Percentiles rank a stretch among this genome's conserved stretches.
Evolutionary conservation across 37 sponge, comb jelly and placozoan species (phyloP).

Genomic region (Theonella swinhoei): DNA sequence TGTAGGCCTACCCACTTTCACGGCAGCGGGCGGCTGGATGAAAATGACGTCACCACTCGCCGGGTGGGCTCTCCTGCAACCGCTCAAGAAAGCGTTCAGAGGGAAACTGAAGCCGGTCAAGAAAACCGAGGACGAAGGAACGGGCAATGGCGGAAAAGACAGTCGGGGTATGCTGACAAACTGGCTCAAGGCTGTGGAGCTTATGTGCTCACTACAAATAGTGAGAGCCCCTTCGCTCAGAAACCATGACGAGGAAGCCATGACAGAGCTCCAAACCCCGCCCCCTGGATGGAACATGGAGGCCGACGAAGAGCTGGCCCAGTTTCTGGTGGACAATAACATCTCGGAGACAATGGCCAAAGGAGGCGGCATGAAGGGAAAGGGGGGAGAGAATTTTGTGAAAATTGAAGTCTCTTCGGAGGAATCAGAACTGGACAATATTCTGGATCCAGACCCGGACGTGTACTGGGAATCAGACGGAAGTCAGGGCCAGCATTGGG

Average conservation of each 20-base stretch:
- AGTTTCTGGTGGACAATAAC: conserved; percentile 58
- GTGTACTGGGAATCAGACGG: conserved; percentile 88
- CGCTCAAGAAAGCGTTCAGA: conserved; percentile 19
- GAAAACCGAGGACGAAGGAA: conserved; percentile 4
- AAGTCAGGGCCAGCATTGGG: conserved; percentile 66
- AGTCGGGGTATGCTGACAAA: not conserved
- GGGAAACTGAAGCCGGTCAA: conserved; percentile 26
- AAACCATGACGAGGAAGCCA: conserved; percentile 54
- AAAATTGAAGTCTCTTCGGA: conserved; percentile 59
- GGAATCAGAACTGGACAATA: conserved; percentile 22
- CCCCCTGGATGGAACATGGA: conserved; percentile 84
- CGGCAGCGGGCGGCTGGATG: conserved; percentile 60
- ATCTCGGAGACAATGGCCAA: not conserved
- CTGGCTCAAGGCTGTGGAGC: conserved; percentile 64
- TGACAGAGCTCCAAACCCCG: conserved; percentile 37
- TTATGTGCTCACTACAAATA: conserved; percentile 47
- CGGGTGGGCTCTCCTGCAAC: conserved; percentile 64
- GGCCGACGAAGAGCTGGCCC: conserved; percentile 77
- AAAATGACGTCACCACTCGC: conserved; percentile 40
- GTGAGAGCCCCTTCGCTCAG: conserved; percentile 11
- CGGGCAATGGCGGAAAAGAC: not conserved
- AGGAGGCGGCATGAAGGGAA: conserved; percentile 7
- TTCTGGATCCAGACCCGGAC: conserved; percentile 58
- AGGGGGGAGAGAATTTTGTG: conserved; percentile 41
- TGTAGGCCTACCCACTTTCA: conserved; percentile 48